A percentile compares a stretch with the other conserved stretches of the same genome.
Conservation (phyloP, 2,888 invertebrate species). For the Graphium colonna region DNA sequence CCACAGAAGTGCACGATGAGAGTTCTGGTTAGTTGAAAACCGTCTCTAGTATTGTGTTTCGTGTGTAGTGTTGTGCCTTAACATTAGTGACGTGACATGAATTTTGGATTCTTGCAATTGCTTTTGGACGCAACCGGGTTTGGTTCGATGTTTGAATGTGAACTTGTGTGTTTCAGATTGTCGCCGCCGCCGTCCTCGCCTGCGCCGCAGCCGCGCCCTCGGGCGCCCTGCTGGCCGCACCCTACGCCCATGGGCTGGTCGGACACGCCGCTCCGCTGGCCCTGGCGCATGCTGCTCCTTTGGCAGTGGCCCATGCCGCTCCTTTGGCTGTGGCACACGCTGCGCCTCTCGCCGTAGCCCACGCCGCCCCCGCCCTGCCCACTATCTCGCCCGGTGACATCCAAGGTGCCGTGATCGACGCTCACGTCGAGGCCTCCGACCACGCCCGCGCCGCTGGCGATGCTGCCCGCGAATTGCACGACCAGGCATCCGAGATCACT, state of each 20-base stretch:
- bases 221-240: conserved; percentile 57
- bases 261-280: conserved; percentile 27
- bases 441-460: conserved; percentile 69
- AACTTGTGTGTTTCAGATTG: conserved; percentile 69
- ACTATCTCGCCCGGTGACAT: conserved; percentile 72
- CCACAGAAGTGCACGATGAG: conserved; percentile 78
- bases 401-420: conserved; percentile 68
- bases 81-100: conserved; percentile 29
- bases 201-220: conserved; percentile 70
- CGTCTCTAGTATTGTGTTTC: conserved; percentile 32
- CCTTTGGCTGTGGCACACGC: conserved; percentile 40
- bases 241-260: conserved; percentile 43
- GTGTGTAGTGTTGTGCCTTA: conserved; percentile 38
- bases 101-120: conserved; percentile 23
- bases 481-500: conserved; percentile 69
- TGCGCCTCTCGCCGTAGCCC: conserved; percentile 44
- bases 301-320: conserved; percentile 30
- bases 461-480: conserved; percentile 65
- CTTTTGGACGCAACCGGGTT: conserved; percentile 8
- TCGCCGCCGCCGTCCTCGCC: conserved; percentile 74
- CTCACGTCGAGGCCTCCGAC: conserved; percentile 68
- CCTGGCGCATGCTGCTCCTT: conserved; percentile 21
- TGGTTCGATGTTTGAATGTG: conserved; percentile 28
- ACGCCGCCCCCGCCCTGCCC: conserved; percentile 49
- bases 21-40: conserved; percentile 68